Base-by-base conservation (phyloP, 1,140 invertebrate genomes). In the Anoplolepis gracilipes region DNA sequence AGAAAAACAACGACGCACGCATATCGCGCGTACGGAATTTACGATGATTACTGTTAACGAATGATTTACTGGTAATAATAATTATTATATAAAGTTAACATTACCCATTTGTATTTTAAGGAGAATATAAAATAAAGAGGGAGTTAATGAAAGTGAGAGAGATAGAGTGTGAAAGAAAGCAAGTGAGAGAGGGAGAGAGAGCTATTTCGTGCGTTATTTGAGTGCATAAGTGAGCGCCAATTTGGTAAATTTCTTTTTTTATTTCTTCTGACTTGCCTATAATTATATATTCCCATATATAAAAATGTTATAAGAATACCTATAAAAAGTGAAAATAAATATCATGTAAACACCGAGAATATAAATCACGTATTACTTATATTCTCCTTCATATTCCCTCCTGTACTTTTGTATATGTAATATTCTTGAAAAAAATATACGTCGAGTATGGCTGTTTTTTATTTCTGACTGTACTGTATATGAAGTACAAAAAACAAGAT, bases 241-340 rank as follows among this genome's bases (percentile, higher is more conserved):
- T 91, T 87, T 86, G 87, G 75, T 90, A 85, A 65, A 91, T 88
- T 91, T 85, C 79, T 75, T 87, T 92, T 70, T 92, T 92, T 91
- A 91, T 89, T 92, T 93, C 87, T 92, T 49, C 81, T 89, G 88
- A 92, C 88, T 92, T 92, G 91, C 88, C 91, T 89, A 82, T 89
- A 84, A 86, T 79, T 91, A 91, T 89, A 92, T 92, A 92, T 92
- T 88, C 89, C 86, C 85, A 87, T 87, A 90, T 92, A 87, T 90
- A 89, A 90, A 89, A 76, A 89, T 91, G 88, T 91, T 91, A 88
- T 85, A 91, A 88, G 81, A 77, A 88, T 91, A 91, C 78, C 75
- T 88, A 89, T 91, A 90, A 90, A 90, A 88, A 85, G 64, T 84
- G 85, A 87, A 89, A 91, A 91, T 91, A 91, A 91, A 91, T 90